A percentile compares a stretch with the other conserved stretches of the same genome.
These are phyloP conservation scores for Branchipolynoe longqiensis DNA, from an alignment of 2,888 invertebrate species.

Conservation along the genomic window DNA sequence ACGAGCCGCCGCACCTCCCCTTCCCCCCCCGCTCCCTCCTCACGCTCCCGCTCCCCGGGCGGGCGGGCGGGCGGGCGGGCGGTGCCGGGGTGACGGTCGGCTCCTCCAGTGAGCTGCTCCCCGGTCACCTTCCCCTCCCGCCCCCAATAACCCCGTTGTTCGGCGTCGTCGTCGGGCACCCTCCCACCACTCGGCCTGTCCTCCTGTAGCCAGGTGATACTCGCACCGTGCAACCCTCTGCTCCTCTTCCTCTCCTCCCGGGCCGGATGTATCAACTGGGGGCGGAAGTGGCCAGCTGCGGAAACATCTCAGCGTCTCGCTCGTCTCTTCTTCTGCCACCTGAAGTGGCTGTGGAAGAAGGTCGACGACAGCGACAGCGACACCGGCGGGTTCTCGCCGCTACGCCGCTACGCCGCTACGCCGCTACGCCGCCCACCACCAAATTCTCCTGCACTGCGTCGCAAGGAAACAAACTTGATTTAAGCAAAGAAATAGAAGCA, in stretches of 20 bases:
- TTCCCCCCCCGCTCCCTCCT: no score
- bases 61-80: no score
- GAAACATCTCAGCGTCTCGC: not conserved
- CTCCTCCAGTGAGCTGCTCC: no score
- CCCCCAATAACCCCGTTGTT: no score
- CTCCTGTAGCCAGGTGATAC: not conserved
- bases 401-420: not conserved
- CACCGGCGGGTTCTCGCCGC: not conserved
- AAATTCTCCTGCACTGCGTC: no score
- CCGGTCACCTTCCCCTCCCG: not conserved
- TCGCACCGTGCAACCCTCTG: not conserved
- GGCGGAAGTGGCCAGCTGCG: not conserved
- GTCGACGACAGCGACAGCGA: not conserved
- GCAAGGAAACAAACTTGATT: no score
- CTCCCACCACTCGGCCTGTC: no score
- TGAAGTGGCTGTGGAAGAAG: not conserved
- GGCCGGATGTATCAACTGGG: not conserved
- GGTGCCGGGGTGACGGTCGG: no score
- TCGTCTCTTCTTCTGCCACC: not conserved
- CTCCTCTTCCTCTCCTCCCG: not conserved
- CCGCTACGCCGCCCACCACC: not conserved
- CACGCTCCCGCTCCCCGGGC: no score
- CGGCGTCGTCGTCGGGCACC: not conserved
- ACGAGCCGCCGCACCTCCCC: no score
- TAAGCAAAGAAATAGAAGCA: no score